A percentile compares a stretch with the other conserved stretches of the same genome.
Conservation (phyloP, 2,888 invertebrate genomes). For the Metalampra italica region DNA sequence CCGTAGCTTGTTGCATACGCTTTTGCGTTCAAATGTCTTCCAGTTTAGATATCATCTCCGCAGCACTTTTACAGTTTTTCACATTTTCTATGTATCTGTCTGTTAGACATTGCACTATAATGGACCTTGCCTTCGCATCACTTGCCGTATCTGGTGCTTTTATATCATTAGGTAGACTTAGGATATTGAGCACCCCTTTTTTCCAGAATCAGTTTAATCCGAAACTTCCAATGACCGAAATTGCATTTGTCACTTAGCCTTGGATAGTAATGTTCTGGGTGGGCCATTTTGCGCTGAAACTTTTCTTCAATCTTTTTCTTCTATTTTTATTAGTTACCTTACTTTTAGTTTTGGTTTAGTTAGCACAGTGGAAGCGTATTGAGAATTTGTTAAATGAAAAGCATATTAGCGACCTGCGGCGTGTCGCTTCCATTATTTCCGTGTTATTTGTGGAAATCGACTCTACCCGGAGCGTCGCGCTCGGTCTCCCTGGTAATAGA, state of each 20-base stretch:
- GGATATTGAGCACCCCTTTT: too few species aligned
- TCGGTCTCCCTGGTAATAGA: too few species aligned
- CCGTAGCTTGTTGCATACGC: not conserved
- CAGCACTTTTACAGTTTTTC: not conserved
- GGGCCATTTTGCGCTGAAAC: not conserved
- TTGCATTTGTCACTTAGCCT: not conserved
- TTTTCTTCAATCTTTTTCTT: too few species aligned
- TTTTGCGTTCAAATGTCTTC: not conserved
- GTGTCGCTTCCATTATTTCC: too few species aligned
- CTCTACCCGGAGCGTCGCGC: too few species aligned
- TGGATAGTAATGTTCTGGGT: not conserved
- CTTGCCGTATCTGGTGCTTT: too few species aligned
- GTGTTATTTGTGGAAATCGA: too few species aligned
- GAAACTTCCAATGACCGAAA: not conserved
- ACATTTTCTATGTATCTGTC: not conserved
- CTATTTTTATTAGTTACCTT: not conserved
- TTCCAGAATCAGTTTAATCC: not conserved
- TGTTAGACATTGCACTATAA: not conserved
- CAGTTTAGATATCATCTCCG: not conserved
- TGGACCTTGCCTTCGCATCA: not conserved
- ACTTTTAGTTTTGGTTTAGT: not conserved
- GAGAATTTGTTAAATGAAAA: not conserved
- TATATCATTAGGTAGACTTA: too few species aligned
- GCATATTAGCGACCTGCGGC: too few species aligned
- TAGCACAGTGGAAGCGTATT: not conserved